A percentile compares a stretch with the other conserved stretches of the same genome.
Evolutionary conservation across 2,113 vertebrate species (phyloP).

Genomic region (Nesogale talazaci): DNA sequence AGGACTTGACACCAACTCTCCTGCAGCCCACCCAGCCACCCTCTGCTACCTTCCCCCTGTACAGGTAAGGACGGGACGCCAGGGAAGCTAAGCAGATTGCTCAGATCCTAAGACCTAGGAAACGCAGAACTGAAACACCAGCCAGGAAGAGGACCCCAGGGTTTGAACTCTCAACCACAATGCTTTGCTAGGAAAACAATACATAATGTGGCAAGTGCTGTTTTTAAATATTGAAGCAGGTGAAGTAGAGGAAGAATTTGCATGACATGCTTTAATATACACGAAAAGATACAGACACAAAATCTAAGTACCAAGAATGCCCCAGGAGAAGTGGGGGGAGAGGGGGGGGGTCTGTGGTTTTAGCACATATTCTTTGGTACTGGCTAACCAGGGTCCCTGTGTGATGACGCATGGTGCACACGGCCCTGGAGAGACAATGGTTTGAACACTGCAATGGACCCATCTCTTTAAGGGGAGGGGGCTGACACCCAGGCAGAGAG

Average conservation of each 20-base stretch:
- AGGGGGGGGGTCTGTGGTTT: not conserved
- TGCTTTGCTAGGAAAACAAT: not conserved
- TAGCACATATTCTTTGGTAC: not conserved
- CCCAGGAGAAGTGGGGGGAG: not conserved
- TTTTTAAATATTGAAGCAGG: not conserved
- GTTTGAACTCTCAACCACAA: not conserved
- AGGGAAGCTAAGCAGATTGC: not conserved
- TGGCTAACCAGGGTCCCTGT: not conserved
- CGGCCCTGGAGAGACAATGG: not conserved
- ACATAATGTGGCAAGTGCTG: not conserved
- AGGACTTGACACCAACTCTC: not conserved
- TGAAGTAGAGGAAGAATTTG: not conserved
- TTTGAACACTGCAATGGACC: conserved; percentile 16
- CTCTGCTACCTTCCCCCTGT: not conserved
- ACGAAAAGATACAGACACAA: not conserved
- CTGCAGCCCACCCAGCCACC: not conserved
- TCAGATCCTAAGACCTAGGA: not conserved
- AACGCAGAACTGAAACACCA: not conserved
- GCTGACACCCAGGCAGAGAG: not conserved
- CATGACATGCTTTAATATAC: not conserved
- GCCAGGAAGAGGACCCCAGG: not conserved
- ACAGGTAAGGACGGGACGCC: not conserved
- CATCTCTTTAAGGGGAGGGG: not conserved
- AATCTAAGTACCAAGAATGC: not conserved
- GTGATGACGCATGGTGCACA: not conserved